Conservation (phyloP, 2,888 invertebrate species). For the Melinaea marsaeus region DNA sequence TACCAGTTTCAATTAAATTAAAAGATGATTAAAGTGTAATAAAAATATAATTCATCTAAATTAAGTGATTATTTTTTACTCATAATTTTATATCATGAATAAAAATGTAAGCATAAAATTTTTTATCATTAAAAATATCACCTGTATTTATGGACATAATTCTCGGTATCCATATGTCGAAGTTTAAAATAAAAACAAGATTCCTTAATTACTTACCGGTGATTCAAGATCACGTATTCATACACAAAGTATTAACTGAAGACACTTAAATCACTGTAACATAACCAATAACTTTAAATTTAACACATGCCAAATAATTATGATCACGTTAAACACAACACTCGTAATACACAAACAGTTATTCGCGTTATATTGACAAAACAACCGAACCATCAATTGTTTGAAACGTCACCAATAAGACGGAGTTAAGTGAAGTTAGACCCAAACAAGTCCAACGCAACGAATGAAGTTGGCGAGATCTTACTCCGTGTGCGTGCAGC, state of each 20-base stretch:
- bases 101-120: neutral
- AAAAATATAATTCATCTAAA: slow-evolving; percentile 3
- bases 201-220: slow-evolving; percentile 21
- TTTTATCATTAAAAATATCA: neutral
- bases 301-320: slow-evolving; percentile 33
- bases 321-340: slow-evolving; percentile 24
- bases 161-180: slow-evolving; percentile 2
- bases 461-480: slow-evolving; percentile 64
- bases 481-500: slow-evolving; percentile 43
- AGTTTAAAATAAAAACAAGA: slow-evolving; percentile 5
- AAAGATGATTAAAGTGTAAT: slow-evolving; percentile 34
- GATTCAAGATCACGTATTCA: slow-evolving; percentile 21
- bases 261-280: slow-evolving; percentile 26
- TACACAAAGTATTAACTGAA: slow-evolving; percentile 15
- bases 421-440: slow-evolving; percentile 63
- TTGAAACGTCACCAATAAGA: slow-evolving; percentile 59
- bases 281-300: slow-evolving; percentile 24
- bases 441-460: slow-evolving; percentile 42
- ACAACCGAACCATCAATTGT: slow-evolving; percentile 59
- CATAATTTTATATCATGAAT: slow-evolving; percentile 14
- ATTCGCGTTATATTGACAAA: slow-evolving; percentile 60
- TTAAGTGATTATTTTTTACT: slow-evolving; percentile 11
- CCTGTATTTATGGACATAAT: neutral
- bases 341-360: slow-evolving; percentile 30
- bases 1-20: slow-evolving; percentile 53